Evolutionary conservation across 2,888 invertebrate genomes (phyloP).

Genomic region (Lutraria lutraria): DNA sequence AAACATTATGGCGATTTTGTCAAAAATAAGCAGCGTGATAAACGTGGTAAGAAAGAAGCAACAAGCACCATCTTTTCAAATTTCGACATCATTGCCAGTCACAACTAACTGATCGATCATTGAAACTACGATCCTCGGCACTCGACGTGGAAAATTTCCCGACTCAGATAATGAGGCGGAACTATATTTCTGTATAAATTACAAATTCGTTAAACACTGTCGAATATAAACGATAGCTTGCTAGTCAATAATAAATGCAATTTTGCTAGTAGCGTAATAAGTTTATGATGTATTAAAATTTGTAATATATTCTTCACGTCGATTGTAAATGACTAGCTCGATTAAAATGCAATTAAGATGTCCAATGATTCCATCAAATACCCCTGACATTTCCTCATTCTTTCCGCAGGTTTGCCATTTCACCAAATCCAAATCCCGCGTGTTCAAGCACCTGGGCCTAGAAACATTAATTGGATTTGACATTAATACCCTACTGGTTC

Average conservation of each 20-base stretch:
- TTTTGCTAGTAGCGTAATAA: not conserved
- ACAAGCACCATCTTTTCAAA: too few species aligned
- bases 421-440: constrained; percentile 11
- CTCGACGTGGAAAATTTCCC: too few species aligned
- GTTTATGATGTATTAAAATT: not conserved
- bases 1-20: too few species aligned
- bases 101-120: too few species aligned
- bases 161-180: not conserved
- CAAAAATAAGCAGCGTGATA: too few species aligned
- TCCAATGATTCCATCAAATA: not conserved
- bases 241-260: not conserved
- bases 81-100: too few species aligned
- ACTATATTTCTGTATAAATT: too few species aligned
- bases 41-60: too few species aligned
- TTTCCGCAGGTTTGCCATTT: not conserved
- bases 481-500: constrained; percentile 56
- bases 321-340: too few species aligned
- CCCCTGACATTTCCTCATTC: not conserved
- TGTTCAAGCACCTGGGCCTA: constrained; percentile 56
- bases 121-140: too few species aligned
- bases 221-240: not conserved
- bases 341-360: too few species aligned
- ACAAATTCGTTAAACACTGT: not conserved
- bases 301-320: too few species aligned
- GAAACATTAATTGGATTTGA: constrained; percentile 63